Evolutionary conservation across 2,888 invertebrate genomes (phyloP), one percentile per base, ranked within the genome.

Genomic region (Idaea biselata): DNA sequence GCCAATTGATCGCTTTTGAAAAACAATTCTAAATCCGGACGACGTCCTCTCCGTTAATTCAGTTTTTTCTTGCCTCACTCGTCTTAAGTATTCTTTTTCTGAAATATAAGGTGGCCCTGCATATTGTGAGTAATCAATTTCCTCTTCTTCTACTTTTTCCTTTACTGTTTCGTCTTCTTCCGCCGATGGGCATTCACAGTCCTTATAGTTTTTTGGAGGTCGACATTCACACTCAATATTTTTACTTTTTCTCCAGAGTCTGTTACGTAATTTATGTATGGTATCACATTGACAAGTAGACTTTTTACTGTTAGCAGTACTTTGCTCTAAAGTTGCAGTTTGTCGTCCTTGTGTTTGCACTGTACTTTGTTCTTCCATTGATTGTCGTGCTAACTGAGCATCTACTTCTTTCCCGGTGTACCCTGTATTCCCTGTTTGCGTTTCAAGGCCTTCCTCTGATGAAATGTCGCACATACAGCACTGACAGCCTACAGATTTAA

Each of bases 11-110:
- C 55, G 77, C 60, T 75, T 78, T 14, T 63, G 65, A 6, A 72
- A 62, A 54, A 70, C 65, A 11, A 85, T 60, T 71, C 74, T 81
- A 58, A 85, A 85, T 17, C 84, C 87, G 6, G 87, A 87, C 0
- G 73, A 87, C 0, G 73, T 76, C 17, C 76, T 79, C 62, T 84
- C 78, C 0, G 87, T 81, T 66, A 80, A 72, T 16, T 79, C 74
- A 0, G 85, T 85, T 53, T 73, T 75, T 31, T 79, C 68, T 72
- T 74, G 78, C 16, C 75, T 67, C 0, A 71, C 63, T 18, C 14
- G 44, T 44, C 44, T 44, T 44, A 44, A 44, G 11, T 44, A 44
- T 2, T 44, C 44, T 44, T 44, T 11, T 44, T 44, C 44, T 44
- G 44, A 44, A 14, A 44, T 14, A 44, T 44, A 44, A 44, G 11